Conservation (phyloP, 2,888 invertebrate species). For the Cinara cedri region DNA sequence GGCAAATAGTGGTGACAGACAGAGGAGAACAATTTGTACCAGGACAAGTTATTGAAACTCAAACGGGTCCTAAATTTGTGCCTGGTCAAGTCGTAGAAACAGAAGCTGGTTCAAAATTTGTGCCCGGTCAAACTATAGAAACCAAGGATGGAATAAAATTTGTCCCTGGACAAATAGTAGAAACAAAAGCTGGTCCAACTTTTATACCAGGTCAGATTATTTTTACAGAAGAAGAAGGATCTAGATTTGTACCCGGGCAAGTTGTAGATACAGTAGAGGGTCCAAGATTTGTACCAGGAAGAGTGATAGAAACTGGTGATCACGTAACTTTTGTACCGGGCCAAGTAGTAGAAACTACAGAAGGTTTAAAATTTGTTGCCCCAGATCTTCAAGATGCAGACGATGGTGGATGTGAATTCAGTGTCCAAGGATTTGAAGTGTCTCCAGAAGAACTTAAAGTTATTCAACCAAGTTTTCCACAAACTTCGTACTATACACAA, state of each 20-base stretch:
- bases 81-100: conserved; percentile 79
- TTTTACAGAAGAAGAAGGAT: conserved; percentile 69
- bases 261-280: conserved; percentile 76
- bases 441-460: conserved; percentile 65
- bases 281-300: conserved; percentile 69
- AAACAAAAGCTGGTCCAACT: conserved; percentile 76
- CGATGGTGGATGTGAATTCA: conserved; percentile 72
- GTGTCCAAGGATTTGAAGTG: conserved; percentile 73
- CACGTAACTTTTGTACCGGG: conserved; percentile 66
- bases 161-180: conserved; percentile 79
- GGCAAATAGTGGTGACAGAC: conserved; percentile 73
- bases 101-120: conserved; percentile 70
- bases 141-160: conserved; percentile 75
- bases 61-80: conserved; percentile 75
- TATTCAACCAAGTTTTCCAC: conserved; percentile 63
- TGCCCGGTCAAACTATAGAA: conserved; percentile 76
- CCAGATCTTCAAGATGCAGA: conserved; percentile 73
- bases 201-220: conserved; percentile 82
- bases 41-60: conserved; percentile 75
- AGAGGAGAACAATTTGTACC: conserved; percentile 75
- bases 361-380: conserved; percentile 71
- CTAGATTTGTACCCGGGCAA: conserved; percentile 71
- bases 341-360: conserved; percentile 66
- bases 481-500: conserved; percentile 61
- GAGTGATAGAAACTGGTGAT: conserved; percentile 65